Percentiles rank a stretch among this genome's conserved stretches.
Evolutionary conservation across 2,888 invertebrate species (phyloP).

Genomic region (Tortrix viridana): DNA sequence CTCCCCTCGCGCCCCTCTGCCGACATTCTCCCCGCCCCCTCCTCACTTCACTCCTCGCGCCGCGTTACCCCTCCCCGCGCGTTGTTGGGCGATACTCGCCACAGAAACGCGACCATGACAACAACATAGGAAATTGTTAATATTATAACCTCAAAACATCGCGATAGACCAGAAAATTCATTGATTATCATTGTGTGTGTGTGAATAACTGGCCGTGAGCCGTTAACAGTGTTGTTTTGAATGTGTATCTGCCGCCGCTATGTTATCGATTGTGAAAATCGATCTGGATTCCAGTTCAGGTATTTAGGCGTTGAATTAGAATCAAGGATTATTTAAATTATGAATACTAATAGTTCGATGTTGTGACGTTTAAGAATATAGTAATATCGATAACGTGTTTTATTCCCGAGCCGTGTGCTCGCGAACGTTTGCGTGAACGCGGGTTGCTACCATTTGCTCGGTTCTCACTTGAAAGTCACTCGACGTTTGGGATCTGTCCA

Average conservation of each 20-base stretch:
- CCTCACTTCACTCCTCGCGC: background rate
- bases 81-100: background rate
- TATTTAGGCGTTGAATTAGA: background rate
- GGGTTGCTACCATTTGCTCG: too few relatives aligned
- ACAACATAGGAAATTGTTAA: background rate
- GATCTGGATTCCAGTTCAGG: constrained; percentile 25
- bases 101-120: constrained; percentile 15
- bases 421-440: too few relatives aligned
- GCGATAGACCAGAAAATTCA: background rate
- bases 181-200: background rate
- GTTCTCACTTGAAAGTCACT: too few relatives aligned
- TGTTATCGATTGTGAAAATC: constrained; percentile 28
- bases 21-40: background rate
- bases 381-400: too few relatives aligned
- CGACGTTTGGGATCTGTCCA: too few relatives aligned
- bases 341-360: too few relatives aligned
- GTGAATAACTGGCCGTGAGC: background rate
- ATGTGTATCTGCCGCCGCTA: background rate
- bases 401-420: too few relatives aligned
- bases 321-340: too few relatives aligned
- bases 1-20: background rate
- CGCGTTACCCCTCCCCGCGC: constrained; percentile 13
- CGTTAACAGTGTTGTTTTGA: constrained; percentile 11
- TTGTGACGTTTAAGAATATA: too few relatives aligned
- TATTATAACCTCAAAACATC: constrained; percentile 23